Base-by-base conservation (phyloP, 2,888 invertebrate genomes). In the Drosophila neotestacea region DNA sequence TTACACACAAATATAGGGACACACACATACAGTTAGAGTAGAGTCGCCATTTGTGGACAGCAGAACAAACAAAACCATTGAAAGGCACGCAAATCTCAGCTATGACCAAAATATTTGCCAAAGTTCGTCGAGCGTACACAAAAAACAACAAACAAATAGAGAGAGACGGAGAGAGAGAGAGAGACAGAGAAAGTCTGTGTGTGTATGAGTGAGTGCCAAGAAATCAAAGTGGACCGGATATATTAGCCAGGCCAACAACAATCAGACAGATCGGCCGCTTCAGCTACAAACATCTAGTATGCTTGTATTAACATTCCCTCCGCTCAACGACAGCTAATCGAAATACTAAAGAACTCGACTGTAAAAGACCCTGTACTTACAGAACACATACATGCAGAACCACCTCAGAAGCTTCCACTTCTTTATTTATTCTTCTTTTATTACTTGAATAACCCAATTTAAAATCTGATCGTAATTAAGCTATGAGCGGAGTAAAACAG, bases 101-200 rank as follows among this genome's bases (percentile, higher is more conserved):
- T 74, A 85, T 85, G 83, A 83, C 86, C 81, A 86, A 82, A 82
- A 86, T 86, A 83, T 83, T 83, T 83, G 78, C 78, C 75, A 83
- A 79, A 84, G 73, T 79, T 83, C 68, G 80, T 79, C 42, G 55
- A 71, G 67, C 58, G 38, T 32, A 56, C 55, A 61, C 36, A 63
- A 73, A 65, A 68, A 80, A 54, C 56, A 52, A 34, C 34, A 58
- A 56, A 47, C 46, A 47, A 38, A 44, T 47, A 42, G 7, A 22
- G 10, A 7, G 3, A 46, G 11, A 10, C 1, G 1, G 22, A 60
- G 13, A 41, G 28, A 30, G n/a, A 36, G 34, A 38, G 27, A 62
- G 48, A 42, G 16, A 44, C 13, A 22, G 6, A n/a, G 32, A 16
- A 10, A 13, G 10, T 9, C 16, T 10, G 30, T 30, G 54, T 50